phyloP scores from a whole-genome alignment of 2,797 vertebrate species.

The Rousettus madagascariensis region DNA sequence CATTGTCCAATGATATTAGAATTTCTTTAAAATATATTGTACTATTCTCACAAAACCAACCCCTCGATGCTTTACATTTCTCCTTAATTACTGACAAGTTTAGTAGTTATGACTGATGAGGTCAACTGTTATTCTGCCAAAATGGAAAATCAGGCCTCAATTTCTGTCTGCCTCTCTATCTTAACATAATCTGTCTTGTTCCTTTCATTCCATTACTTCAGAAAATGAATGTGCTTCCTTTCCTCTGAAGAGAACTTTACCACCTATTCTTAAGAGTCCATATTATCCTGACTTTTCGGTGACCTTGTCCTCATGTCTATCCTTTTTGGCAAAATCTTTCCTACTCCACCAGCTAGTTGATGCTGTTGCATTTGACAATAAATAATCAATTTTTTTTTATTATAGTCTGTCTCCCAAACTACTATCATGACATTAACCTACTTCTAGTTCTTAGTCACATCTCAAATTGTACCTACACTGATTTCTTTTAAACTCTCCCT shows the following conservation, averaged over 20 bases:
- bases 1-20: not conserved
- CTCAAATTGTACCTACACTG: not conserved
- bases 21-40: slow-evolving; percentile 16
- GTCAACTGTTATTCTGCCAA: slow-evolving; percentile 10
- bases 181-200: not conserved
- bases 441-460: slow-evolving; percentile 35
- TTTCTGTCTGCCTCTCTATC: not conserved
- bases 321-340: slow-evolving; percentile 30
- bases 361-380: not conserved
- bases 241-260: not conserved
- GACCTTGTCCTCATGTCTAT: not conserved
- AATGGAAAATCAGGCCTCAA: not conserved
- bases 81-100: not conserved
- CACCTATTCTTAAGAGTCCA: not conserved
- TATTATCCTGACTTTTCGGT: not conserved
- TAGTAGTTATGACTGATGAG: not conserved
- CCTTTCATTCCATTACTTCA: not conserved
- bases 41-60: slow-evolving; percentile 19
- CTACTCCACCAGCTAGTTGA: not conserved
- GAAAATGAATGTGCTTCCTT: not conserved
- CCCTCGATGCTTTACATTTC: not conserved
- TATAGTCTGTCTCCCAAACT: not conserved
- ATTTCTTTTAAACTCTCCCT: not conserved
- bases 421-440: not conserved
- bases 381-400: not conserved